These are phyloP conservation scores for Orientallactaga sibirica DNA, from an alignment of 2,797 vertebrate species.

Conservation along the genomic window DNA sequence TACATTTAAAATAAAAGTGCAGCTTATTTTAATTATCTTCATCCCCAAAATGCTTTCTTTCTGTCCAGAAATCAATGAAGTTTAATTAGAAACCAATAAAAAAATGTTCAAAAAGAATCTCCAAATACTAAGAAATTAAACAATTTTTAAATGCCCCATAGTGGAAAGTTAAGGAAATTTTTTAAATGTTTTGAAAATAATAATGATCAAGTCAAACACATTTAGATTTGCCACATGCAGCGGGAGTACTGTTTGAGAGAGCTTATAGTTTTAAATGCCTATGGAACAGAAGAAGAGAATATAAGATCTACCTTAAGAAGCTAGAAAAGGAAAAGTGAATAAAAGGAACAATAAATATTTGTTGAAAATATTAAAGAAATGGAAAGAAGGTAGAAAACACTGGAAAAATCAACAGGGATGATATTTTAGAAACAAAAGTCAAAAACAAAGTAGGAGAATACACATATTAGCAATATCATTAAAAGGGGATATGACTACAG, in stretches of 20 bases:
- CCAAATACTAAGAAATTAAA: neutral
- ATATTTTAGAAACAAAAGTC: neutral
- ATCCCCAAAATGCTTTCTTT: neutral
- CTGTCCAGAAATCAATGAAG: neutral
- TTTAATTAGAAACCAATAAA: slow-evolving; percentile 2
- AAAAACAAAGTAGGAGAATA: neutral
- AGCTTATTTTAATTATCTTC: neutral
- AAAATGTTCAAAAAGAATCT: neutral
- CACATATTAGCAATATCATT: neutral
- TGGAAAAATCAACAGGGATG: neutral
- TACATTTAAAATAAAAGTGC: neutral
- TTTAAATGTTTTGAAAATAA: neutral
- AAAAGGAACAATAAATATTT: slow-evolving; percentile 34
- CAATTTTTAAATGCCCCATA: neutral
- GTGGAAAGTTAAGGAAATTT: neutral
- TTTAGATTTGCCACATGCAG: neutral
- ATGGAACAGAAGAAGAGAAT: neutral
- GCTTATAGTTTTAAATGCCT: neutral
- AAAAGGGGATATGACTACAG: neutral
- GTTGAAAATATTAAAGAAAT: neutral
- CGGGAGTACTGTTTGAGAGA: no score
- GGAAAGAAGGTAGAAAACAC: neutral
- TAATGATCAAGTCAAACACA: neutral
- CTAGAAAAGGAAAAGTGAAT: neutral
- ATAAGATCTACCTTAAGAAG: neutral